phyloP scores from a whole-genome alignment of 2,888 invertebrate genomes.

The Folsomia manolachei region DNA sequence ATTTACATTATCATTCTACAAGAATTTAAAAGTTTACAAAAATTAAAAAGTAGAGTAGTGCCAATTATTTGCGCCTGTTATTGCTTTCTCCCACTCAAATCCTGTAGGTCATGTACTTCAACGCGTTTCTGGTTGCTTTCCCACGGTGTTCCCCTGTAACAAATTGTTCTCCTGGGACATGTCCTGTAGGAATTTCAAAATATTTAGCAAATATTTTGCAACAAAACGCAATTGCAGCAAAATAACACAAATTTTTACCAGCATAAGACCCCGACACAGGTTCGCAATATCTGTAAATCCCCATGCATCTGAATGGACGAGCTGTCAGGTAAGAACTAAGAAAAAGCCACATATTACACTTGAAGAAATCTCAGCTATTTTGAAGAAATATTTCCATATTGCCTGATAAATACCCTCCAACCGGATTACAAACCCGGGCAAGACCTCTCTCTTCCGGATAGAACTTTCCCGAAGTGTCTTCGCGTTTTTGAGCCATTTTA shows the following conservation, averaged over 20 bases:
- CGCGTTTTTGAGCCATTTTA: constrained; percentile 42
- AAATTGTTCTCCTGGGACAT: constrained; percentile 47
- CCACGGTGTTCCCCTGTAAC: constrained; percentile 41
- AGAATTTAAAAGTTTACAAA: neutral
- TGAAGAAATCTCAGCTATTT: too few relatives aligned
- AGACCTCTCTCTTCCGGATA: constrained; percentile 47
- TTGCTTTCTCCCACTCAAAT: too few relatives aligned
- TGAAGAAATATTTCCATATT: neutral
- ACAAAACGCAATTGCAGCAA: too few relatives aligned
- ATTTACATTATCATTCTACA: neutral
- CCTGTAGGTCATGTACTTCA: constrained; percentile 47
- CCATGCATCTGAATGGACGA: constrained; percentile 44
- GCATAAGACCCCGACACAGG: constrained; percentile 36
- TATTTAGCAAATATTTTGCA: neutral
- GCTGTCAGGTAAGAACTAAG: constrained; percentile 45
- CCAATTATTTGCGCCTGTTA: neutral
- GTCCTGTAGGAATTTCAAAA: constrained; percentile 26
- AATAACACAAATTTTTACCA: too few relatives aligned
- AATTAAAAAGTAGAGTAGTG: neutral
- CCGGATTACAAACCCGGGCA: constrained; percentile 47
- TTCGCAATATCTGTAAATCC: constrained; percentile 45
- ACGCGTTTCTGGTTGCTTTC: constrained; percentile 43
- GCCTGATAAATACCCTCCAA: constrained; percentile 22
- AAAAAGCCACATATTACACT: too few relatives aligned
- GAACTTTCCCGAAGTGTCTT: constrained; percentile 38